Percentiles rank a stretch among this genome's conserved stretches.
phyloP scores from a whole-genome alignment of 2,113 vertebrate species.

The Pseudorectes ferrugineus region DNA sequence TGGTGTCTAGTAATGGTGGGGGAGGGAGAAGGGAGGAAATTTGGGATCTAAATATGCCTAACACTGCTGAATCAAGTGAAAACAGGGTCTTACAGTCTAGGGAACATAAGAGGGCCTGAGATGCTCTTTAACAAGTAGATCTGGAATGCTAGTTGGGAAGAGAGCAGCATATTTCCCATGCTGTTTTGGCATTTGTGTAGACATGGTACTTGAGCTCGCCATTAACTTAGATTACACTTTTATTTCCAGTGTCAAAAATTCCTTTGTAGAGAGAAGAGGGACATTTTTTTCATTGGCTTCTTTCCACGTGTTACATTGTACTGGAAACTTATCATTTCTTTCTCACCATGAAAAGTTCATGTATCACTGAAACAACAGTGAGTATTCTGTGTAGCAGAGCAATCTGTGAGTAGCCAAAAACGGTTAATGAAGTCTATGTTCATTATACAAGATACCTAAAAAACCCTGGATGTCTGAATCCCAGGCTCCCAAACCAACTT shows the following conservation, averaged over 20 bases:
- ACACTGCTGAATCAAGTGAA: neutral
- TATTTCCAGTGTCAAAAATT: neutral
- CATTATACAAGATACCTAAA: neutral
- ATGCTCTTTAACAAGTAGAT: neutral
- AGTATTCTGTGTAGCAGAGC: neutral
- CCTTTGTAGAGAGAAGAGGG: neutral
- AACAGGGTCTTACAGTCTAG: neutral
- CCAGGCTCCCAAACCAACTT: conserved; percentile 41
- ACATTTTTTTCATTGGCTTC: neutral
- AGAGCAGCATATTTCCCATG: neutral
- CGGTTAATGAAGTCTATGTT: neutral
- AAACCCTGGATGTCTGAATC: neutral
- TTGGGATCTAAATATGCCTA: neutral
- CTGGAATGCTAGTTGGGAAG: neutral
- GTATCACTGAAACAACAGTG: neutral
- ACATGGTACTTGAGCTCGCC: neutral
- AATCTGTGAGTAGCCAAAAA: neutral
- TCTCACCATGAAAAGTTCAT: neutral
- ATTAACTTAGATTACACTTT: neutral
- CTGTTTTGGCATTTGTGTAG: neutral
- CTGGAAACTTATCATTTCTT: neutral
- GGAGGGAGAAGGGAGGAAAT: neutral
- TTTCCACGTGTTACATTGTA: neutral
- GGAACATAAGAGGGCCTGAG: neutral
- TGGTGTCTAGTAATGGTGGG: neutral